Evolutionary conservation across 2,888 invertebrate genomes (phyloP), one percentile per base, ranked within the genome.

Genomic region (Tetranychus truncatus): DNA sequence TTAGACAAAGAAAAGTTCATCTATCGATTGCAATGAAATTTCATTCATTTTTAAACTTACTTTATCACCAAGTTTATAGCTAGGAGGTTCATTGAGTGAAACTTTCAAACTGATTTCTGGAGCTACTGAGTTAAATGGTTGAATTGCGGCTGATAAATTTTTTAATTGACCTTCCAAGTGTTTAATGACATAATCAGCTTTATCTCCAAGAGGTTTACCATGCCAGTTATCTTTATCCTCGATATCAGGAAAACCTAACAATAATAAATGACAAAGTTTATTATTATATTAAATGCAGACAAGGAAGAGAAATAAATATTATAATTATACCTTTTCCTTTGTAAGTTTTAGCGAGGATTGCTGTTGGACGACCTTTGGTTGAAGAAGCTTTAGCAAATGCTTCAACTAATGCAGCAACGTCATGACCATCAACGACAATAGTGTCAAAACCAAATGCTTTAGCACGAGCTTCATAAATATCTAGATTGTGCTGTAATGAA

Each of bases 151-250:
- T 79, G 87, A 86, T 6, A 87, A 83, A 9, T 24, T 75, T 2
- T n/a, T 15, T 2, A 77, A 66, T 1, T 88, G 86, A 18, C 87
- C 87, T 77, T 86, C 84, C 66, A 83, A 80, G 21, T 76, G 78
- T 6, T 79, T 77, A 7, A 85, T 78, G 8, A 90, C 87, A 79
- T 85, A 87, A 0, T 88, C 88, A 1, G 90, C 88, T 77, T 91
- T 89, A 74, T 87, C 89, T 0, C 94, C 95, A 76, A 99, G 84
- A 0, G 99, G 89, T 84, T 99, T 99, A 74, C 99, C 99, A 82
- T 99, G 99, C 96, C 96, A 99, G 84, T 95, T 93, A 76, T 94
- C 91, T 79, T 87, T 80, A 83, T 99, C 91, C 83, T 95, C 96
- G 81, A 99, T 92, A 74, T 89, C 89, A 69, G 89, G 88, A 85